These are phyloP conservation scores for Dasysyrphus albostriatus DNA, from an alignment of 2,888 invertebrate species.

Conservation along the genomic window DNA sequence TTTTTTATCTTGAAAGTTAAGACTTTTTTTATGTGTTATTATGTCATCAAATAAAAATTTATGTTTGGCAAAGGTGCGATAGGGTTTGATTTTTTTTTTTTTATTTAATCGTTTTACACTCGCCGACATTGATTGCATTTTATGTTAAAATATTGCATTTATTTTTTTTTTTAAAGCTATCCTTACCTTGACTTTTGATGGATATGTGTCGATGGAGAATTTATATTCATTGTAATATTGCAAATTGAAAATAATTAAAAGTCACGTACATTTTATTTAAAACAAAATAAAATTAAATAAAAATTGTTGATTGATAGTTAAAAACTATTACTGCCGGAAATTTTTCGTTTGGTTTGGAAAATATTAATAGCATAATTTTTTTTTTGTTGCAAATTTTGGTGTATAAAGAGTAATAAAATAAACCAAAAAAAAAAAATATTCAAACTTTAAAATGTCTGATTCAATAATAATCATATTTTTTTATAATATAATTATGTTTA, in stretches of 20 bases:
- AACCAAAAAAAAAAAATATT: too few species aligned
- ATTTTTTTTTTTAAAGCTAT: too few species aligned
- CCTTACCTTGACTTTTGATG: background rate
- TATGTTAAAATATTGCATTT: background rate
- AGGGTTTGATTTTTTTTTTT: background rate
- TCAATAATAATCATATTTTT: too few species aligned
- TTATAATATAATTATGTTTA: too few species aligned
- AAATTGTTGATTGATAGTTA: too few species aligned
- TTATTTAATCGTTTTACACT: background rate
- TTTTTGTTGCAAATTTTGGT: too few species aligned
- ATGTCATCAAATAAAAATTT: background rate
- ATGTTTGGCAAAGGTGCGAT: conserved; percentile 3
- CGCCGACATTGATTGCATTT: background rate
- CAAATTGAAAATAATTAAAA: background rate
- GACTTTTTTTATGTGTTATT: background rate
- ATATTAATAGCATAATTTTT: too few species aligned
- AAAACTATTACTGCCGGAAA: too few species aligned
- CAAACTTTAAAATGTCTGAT: too few species aligned
- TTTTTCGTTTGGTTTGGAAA: too few species aligned
- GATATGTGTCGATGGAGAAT: background rate
- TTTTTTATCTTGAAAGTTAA: background rate
- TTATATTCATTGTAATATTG: background rate
- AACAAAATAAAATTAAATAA: background rate
- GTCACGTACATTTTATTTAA: background rate
- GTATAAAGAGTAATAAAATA: too few species aligned